These are phyloP conservation scores for Paraplagusia blochii DNA, from an alignment of 2,113 vertebrate genomes.

Conservation along the genomic window DNA sequence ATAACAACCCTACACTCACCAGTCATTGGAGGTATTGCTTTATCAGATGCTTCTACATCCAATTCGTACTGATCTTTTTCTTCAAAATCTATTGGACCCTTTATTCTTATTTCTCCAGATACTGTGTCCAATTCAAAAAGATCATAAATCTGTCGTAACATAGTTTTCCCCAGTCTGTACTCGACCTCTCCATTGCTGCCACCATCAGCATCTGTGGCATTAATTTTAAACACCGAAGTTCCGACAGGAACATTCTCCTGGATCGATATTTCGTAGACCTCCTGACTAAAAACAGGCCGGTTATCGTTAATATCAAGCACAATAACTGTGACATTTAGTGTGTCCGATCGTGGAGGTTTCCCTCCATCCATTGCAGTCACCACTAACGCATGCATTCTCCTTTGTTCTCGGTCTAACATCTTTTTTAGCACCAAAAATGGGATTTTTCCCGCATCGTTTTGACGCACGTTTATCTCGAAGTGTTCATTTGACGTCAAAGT, in stretches of 20 bases:
- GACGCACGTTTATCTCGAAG: slow-evolving; percentile 49
- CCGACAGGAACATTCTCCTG: slow-evolving; percentile 39
- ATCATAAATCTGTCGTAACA: slow-evolving; percentile 3
- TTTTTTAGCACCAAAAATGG: slow-evolving; percentile 57
- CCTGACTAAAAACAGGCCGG: slow-evolving; percentile 55
- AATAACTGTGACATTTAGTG: slow-evolving; percentile 42
- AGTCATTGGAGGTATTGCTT: no score
- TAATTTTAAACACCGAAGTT: slow-evolving; percentile 22
- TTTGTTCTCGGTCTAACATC: slow-evolving; percentile 56
- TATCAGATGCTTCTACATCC: no score
- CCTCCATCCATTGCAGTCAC: slow-evolving; percentile 65
- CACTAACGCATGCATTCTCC: background rate
- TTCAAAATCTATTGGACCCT: no score
- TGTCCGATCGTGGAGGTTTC: slow-evolving; percentile 46
- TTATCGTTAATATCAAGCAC: slow-evolving; percentile 71
- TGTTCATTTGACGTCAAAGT: slow-evolving; percentile 54
- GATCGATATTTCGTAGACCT: slow-evolving; percentile 40
- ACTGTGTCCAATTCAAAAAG: slow-evolving; percentile 25
- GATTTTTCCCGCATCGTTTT: slow-evolving; percentile 45
- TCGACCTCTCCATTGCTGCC: slow-evolving; percentile 13
- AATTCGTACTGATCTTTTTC: no score
- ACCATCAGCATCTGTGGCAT: slow-evolving; percentile 42
- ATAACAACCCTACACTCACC: background rate
- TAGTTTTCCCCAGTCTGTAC: slow-evolving; percentile 31
- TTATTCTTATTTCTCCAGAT: slow-evolving; percentile 30